Evolutionary conservation across 1,140 invertebrate genomes (phyloP).

Genomic region (Chymomyza costata): DNA sequence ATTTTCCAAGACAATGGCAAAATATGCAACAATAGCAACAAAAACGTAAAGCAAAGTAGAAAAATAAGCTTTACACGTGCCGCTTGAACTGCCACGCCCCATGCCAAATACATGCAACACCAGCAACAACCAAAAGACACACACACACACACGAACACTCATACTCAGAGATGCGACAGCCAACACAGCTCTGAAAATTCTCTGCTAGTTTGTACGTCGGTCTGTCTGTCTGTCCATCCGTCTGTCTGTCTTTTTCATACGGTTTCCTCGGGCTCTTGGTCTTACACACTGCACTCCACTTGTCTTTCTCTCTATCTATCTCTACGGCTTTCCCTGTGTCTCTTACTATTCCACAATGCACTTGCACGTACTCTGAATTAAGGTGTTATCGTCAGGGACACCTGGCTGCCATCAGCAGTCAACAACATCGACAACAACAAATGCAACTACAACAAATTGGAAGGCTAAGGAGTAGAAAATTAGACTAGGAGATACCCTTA

Average conservation of each 20-base stretch:
- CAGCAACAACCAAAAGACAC: too few relatives aligned
- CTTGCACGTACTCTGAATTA: conserved; percentile 50
- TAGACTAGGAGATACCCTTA: too few relatives aligned
- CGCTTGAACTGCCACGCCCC: conserved; percentile 50
- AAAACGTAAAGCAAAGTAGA: conserved; percentile 46
- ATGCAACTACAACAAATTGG: too few relatives aligned
- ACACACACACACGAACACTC: too few relatives aligned
- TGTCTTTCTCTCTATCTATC: background rate
- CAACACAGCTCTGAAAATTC: background rate
- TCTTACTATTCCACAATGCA: conserved; percentile 31
- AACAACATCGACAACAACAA: conserved; percentile 17
- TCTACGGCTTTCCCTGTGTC: background rate
- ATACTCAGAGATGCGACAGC: conserved; percentile 22
- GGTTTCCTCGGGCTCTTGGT: too few relatives aligned
- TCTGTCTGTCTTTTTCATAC: background rate
- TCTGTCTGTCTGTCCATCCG: conserved; percentile 2
- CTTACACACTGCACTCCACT: too few relatives aligned
- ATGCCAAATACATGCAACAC: too few relatives aligned
- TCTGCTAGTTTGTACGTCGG: conserved; percentile 2
- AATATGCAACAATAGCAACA: too few relatives aligned
- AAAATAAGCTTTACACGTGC: conserved; percentile 68
- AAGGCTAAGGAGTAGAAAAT: too few relatives aligned
- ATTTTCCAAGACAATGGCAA: conserved; percentile 67
- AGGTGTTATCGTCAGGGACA: conserved; percentile 55
- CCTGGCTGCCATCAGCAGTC: conserved; percentile 49